These are phyloP conservation scores for Halictus rubicundus DNA, from an alignment of 1,140 invertebrate species.

Conservation along the genomic window DNA sequence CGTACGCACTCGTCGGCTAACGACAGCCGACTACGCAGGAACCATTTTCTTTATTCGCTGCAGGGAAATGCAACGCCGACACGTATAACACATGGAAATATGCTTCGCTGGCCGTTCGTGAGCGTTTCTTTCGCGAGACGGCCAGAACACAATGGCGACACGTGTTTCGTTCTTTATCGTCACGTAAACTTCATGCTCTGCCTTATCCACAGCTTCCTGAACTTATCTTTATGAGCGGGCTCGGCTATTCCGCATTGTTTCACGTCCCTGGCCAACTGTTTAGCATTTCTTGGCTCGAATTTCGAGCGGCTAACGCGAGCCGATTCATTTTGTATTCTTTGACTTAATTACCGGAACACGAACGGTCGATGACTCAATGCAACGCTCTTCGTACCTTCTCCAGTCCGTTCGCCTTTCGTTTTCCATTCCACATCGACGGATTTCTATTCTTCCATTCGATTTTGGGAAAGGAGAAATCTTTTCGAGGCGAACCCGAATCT, in stretches of 20 bases:
- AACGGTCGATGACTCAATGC: no score
- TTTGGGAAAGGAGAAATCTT: no score
- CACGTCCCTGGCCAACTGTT: slow-evolving; percentile 3
- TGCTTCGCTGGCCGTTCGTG: background rate
- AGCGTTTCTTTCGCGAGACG: background rate
- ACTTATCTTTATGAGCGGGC: slow-evolving; percentile 9
- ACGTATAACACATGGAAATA: background rate
- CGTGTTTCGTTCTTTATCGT: slow-evolving; percentile 30
- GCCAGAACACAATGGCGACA: background rate
- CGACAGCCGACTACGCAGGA: background rate
- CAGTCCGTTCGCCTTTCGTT: no score
- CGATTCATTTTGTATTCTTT: background rate
- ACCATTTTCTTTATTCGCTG: background rate
- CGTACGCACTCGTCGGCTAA: no score
- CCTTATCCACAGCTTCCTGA: slow-evolving; percentile 2
- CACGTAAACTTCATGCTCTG: background rate
- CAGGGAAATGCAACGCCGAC: background rate
- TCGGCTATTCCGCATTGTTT: slow-evolving; percentile 7
- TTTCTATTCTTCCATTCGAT: background rate
- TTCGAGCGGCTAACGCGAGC: background rate
- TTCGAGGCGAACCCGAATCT: no score
- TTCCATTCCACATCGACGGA: no score
- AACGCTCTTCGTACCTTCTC: no score
- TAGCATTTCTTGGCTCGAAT: background rate
- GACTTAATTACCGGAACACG: background rate